These are phyloP conservation scores for Nothocercus nigrocapillus DNA, from an alignment of 2,113 vertebrate genomes.

Conservation along the genomic window DNA sequence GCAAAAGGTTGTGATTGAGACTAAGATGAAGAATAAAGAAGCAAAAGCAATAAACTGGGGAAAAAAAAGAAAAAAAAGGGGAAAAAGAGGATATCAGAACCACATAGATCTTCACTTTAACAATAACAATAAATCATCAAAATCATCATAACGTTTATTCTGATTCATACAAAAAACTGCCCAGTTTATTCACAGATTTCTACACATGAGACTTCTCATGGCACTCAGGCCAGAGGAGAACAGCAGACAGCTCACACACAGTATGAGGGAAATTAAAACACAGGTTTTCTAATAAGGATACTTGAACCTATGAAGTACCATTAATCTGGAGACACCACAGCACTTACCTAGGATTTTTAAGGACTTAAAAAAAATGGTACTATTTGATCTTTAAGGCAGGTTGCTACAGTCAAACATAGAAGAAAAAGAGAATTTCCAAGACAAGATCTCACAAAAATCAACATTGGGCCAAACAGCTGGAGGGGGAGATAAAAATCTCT, in stretches of 20 bases:
- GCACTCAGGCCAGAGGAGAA: background rate
- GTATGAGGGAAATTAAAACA: background rate
- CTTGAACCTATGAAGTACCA: background rate
- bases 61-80: conserved; percentile 40
- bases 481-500: background rate
- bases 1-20: conserved; percentile 98
- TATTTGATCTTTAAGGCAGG: background rate
- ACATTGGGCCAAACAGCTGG: background rate
- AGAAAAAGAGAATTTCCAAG: background rate
- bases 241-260: fast-evolving
- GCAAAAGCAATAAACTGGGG: conserved; percentile 96
- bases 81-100: conserved; percentile 49
- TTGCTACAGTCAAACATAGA: background rate
- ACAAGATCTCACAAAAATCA: background rate
- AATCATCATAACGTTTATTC: background rate
- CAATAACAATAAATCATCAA: background rate
- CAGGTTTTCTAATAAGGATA: background rate
- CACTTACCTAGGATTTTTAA: background rate
- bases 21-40: conserved; percentile 98
- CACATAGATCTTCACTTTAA: conserved; percentile 3
- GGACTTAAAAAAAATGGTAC: background rate
- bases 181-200: background rate
- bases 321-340: background rate
- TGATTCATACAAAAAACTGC: background rate
- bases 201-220: background rate